Evolutionary conservation across 1,140 invertebrate genomes (phyloP), one percentile per base, ranked within the genome.

Genomic region (Oryzaephilus surinamensis): DNA sequence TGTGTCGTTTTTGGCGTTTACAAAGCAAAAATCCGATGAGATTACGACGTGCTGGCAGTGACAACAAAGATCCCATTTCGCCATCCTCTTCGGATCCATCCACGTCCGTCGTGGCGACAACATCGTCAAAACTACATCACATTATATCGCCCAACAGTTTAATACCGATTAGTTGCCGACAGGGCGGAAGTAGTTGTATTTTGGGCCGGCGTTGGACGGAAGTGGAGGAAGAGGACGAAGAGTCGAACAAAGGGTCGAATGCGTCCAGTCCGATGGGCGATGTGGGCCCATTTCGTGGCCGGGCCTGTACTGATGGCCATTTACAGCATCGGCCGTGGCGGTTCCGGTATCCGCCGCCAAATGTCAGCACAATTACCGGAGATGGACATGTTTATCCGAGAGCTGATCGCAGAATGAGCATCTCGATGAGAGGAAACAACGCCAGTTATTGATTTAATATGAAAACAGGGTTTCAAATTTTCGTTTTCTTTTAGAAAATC

Each of bases 1-100:
- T 73, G 3, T 77, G 74, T 31, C 66, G 74, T 1, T 79, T 78
- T 47, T 80, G 76, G 76, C 69, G 76, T 11, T 72, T 79, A 1
- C 71, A 76, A 43, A 73, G 56, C 38, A 79, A 79, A 58, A 76
- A 70, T 55, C 68, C 73, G 12, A n/a, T n/a, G n/a, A 48, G 70
- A 53, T 56, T 74, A 19, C 69, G 70, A 53, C 60, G 72, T 49
- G 71, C 69, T 24, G 66, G 66, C 11, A 74, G 71, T 48, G 73
- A 75, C 39, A n/a, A n/a, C n/a, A 57, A 56, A 24, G 54, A 63
- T 17, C 56, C 50, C n/a, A 43, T 52, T 19, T 54, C 58, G 10
- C 57, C 55, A 19, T 55, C 58, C 30, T 51, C 48, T 8, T 28
- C 46, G 6, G 30, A 48, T 18, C 32, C 56, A 5, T 37, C 57